Base-by-base conservation (phyloP, 2,113 vertebrate genomes). In the Ardeotis arabs region DNA sequence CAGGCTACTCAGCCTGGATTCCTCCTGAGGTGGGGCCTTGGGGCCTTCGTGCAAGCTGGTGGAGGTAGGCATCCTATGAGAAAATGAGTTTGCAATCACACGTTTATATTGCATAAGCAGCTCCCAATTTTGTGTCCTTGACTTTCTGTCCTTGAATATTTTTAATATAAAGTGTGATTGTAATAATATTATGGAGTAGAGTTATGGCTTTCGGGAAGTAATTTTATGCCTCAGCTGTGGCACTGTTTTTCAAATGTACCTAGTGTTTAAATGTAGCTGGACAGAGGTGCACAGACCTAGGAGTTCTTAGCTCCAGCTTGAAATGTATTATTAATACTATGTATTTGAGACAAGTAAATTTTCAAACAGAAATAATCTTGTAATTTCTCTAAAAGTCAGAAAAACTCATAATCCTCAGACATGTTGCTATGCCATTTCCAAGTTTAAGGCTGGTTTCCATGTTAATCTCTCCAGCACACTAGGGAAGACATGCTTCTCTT, bases 361-460 rank as follows among this genome's bases (percentile, higher is more conserved):
- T 81, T 81, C 31, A 67, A 75, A 58, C 5, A 82, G 21, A 87
- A 84, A 49, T 31, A 53, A 63, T 53, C 19, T 84, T 74, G 4
- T 35, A 0, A 5, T 62, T 82, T 87, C 41, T 50, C 5, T 67
- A 58, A 63, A 62, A 81, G 10, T 33, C 44, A 73, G 33, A 41
- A 76, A 68, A 93, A n/a, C 4, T 49, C 4, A 47, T 24, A 23
- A n/a, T 77, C 58, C 16, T 78, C 56, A 77, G 29, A 17, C 12
- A 31, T 0, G 0, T 50, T 44, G 4, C 33, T 73, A 6, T 47
- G 13, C 11, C 8, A 25, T 64, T 89, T 89, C 27, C 31, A 82
- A 58, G 8, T 41, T 67, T 15, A 58, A 84, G 27, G 14, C 4
- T 67, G 24, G 22, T 93, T 90, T 81, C 64, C 24, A 8, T 18